A percentile compares a stretch with the other conserved stretches of the same genome.
These are phyloP conservation scores for Anser brachyrhynchus DNA, from an alignment of 2,113 vertebrate species.

Conservation along the genomic window DNA sequence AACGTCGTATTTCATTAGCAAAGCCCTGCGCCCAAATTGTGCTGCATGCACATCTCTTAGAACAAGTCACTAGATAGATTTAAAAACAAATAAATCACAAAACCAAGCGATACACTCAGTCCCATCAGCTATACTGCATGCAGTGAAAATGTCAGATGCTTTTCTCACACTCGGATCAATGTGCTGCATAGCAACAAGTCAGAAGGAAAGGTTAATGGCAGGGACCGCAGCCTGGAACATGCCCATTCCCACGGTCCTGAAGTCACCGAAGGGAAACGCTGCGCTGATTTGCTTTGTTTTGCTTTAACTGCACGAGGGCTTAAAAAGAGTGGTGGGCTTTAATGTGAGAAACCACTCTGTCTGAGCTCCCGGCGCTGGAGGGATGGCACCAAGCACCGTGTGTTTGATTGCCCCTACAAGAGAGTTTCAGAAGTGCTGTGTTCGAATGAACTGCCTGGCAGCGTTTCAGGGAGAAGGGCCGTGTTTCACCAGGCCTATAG, in stretches of 20 bases:
- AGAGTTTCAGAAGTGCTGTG: not conserved
- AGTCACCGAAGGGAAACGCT: constrained; percentile 32
- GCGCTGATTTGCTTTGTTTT: not conserved
- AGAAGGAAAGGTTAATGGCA: constrained; percentile 53
- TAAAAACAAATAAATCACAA: not conserved
- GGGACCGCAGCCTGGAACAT: not conserved
- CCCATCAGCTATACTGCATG: not conserved
- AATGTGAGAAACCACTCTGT: not conserved
- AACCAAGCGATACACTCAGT: not conserved
- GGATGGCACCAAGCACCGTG: not conserved
- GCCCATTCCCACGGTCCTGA: constrained; percentile 52
- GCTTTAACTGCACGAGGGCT: not conserved
- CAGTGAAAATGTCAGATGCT: not conserved
- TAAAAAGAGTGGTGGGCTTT: not conserved
- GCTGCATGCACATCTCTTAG: not conserved
- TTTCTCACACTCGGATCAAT: constrained; percentile 30
- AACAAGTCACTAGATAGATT: not conserved
- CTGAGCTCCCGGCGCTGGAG: not conserved
- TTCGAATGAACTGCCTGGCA: not conserved
- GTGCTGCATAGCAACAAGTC: constrained; percentile 64
- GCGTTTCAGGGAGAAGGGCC: not conserved
- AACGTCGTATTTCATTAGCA: not conserved
- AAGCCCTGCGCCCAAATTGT: not conserved
- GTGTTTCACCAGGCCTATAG: not conserved
- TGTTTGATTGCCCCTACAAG: not conserved